Conservation (phyloP, 2,113 vertebrate species). For the Colaptes auratus region DNA sequence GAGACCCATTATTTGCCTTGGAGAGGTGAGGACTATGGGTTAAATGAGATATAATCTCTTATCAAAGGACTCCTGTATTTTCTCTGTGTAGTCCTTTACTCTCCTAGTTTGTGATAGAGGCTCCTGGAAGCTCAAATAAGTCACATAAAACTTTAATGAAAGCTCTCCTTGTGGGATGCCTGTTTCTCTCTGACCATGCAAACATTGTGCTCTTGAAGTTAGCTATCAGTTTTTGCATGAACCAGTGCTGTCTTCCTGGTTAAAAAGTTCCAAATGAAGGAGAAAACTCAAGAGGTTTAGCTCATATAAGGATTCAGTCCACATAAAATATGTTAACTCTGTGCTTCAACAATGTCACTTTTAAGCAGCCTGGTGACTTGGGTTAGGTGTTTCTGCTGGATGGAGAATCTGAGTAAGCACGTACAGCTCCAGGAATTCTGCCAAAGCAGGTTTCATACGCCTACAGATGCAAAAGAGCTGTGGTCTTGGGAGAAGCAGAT, state of each 20-base stretch:
- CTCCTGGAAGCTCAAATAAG: not conserved
- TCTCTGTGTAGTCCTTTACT: not conserved
- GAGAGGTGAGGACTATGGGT: not conserved
- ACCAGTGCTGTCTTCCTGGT: not conserved
- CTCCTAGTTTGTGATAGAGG: not conserved
- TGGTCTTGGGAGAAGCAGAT: slow-evolving; percentile 12
- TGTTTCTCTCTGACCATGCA: not conserved
- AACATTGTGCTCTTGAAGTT: not conserved
- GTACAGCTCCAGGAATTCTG: not conserved
- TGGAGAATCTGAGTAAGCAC: not conserved
- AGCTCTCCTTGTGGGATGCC: not conserved
- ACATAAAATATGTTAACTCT: not conserved
- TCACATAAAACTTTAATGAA: not conserved
- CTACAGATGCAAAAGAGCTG: not conserved
- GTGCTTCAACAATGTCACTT: not conserved
- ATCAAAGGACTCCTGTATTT: slow-evolving; percentile 9
- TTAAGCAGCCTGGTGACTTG: not conserved
- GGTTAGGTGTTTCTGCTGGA: not conserved
- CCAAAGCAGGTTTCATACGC: slow-evolving; percentile 41
- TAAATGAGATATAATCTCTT: not conserved
- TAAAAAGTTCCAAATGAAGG: not conserved
- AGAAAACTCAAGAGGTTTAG: not conserved
- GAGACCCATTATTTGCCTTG: not conserved
- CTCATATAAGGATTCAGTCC: not conserved
- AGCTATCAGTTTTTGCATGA: not conserved